Conservation (phyloP, 2,797 vertebrate species). For the Champsocephalus gunnari region DNA sequence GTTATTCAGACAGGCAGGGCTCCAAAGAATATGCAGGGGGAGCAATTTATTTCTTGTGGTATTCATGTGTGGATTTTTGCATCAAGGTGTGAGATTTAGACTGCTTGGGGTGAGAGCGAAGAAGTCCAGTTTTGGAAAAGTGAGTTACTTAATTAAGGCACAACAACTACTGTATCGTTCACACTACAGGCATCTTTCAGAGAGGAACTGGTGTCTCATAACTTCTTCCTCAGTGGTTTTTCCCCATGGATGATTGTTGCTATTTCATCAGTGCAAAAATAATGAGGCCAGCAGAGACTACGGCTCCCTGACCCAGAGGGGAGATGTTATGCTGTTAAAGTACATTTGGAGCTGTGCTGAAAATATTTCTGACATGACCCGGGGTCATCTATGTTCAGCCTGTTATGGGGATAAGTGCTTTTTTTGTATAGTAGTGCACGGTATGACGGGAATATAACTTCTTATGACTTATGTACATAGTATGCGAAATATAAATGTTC, state of each 20-base stretch:
- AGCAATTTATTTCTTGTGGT: neutral
- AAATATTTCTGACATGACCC: slow-evolving; percentile 39
- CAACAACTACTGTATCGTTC: neutral
- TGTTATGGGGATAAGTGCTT: slow-evolving; percentile 14
- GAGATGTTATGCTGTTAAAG: slow-evolving; percentile 25
- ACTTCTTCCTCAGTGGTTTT: slow-evolving; percentile 1
- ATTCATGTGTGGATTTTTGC: neutral
- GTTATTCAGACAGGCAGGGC: too few relatives aligned
- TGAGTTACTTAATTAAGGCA: neutral
- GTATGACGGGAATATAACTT: neutral
- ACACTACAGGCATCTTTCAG: neutral
- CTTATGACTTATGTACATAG: neutral
- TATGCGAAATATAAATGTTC: neutral
- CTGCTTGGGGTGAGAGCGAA: neutral
- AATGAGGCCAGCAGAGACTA: slow-evolving; percentile 31
- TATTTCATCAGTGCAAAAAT: slow-evolving; percentile 19
- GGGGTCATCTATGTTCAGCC: slow-evolving; percentile 21
- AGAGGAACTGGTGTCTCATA: neutral
- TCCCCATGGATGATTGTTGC: slow-evolving; percentile 10
- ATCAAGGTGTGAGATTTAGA: neutral
- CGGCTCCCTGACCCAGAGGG: slow-evolving; percentile 33
- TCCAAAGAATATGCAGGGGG: too few relatives aligned
- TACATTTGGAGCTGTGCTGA: slow-evolving; percentile 31
- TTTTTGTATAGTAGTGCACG: neutral
- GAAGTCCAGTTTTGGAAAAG: neutral